Conservation (phyloP, 2,113 vertebrate species). For the Antigone vipio region DNA sequence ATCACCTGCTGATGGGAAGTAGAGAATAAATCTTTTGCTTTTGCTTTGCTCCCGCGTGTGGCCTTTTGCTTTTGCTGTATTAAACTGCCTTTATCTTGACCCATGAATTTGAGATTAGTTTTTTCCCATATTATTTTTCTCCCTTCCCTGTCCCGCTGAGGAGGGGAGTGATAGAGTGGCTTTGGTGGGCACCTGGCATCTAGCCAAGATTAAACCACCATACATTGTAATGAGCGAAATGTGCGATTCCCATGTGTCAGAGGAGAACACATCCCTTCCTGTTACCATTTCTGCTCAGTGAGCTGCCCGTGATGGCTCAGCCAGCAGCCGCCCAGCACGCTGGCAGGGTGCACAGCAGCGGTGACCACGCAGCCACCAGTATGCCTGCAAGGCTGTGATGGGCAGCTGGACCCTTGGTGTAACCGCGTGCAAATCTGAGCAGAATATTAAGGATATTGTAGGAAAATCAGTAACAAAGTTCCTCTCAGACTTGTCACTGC, state of each 20-base stretch:
- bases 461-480: not conserved
- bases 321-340: fast-evolving
- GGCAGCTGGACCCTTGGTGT: not conserved
- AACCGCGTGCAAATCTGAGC: not conserved
- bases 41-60: too few relatives aligned
- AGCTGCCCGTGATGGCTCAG: fast-evolving
- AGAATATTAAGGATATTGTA: not conserved
- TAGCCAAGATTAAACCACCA: too few relatives aligned
- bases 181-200: too few relatives aligned
- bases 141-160: too few relatives aligned
- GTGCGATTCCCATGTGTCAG: fast-evolving
- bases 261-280: not conserved
- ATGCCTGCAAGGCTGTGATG: not conserved
- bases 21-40: too few relatives aligned
- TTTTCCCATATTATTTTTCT: too few relatives aligned
- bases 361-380: not conserved
- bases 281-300: fast-evolving
- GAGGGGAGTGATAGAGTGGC: too few relatives aligned
- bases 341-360: not conserved
- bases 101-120: too few relatives aligned
- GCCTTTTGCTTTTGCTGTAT: too few relatives aligned
- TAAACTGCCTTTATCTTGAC: too few relatives aligned
- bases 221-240: not conserved
- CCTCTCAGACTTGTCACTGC: not conserved
- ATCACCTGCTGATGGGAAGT: too few relatives aligned